Base-by-base conservation (phyloP, 2,797 vertebrate genomes). In the Sitta carolinensis region DNA sequence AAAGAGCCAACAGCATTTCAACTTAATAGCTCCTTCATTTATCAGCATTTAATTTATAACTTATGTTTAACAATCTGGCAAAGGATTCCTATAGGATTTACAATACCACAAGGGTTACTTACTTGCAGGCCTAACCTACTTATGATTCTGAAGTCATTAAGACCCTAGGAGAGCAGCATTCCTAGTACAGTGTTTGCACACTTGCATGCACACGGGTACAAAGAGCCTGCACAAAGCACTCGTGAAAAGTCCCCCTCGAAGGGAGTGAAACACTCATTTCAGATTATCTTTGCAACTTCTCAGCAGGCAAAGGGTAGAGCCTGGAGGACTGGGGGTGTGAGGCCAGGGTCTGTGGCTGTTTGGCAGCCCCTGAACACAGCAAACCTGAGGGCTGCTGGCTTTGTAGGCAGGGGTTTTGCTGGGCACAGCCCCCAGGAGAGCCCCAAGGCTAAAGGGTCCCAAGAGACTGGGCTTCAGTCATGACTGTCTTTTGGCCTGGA, bases 341-440 rank as follows among this genome's bases (percentile, higher is more conserved):
- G 50, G 11, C 12, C 50, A 40, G 23, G 48, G 38, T n/a, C 15
- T 1, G 1, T 15, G 4, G 2, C 5, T 32, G 16, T 32, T 45
- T 54, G 57, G 23, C 19, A 13, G 0, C 10, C 29, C n/a, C 29
- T 0, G 1, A n/a, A 13, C 13, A 3, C 23, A 23, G 42, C 18
- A 47, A 32, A 62, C 48, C 22, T 22, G n/a, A 38, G 40, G 26
- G 23, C 4, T 18, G 14, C 67, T 72, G 48, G 15, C 50, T 63
- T 27, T 23, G n/a, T n/a, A n/a, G n/a, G n/a, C n/a, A 51, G 26
- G 32, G 29, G 19, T n/a, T n/a, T 10, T 0, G 0, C 30, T 48
- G 50, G 6, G n/a, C 1, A 0, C 50, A 30, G 20, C 30, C 13
- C 16, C n/a, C 58, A 43, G 81, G 26, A 43, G 21, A 26, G 17